These are phyloP conservation scores for Anaspis maculata DNA, from an alignment of 2,888 invertebrate genomes.

Conservation along the genomic window DNA sequence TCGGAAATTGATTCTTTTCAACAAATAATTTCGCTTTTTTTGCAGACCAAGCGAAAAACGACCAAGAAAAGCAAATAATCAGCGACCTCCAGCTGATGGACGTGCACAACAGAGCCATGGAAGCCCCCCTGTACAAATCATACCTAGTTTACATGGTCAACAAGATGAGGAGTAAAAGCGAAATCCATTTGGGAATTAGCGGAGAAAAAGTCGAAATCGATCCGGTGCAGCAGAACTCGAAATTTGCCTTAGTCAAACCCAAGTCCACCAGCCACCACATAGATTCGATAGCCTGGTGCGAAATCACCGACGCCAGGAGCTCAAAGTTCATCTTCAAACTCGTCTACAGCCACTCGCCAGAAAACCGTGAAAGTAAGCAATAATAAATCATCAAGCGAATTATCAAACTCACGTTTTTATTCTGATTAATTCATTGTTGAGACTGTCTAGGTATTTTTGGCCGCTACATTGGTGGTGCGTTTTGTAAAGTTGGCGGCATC, in stretches of 20 bases:
- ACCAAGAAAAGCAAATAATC: slow-evolving; percentile 38
- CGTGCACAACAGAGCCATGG: slow-evolving; percentile 69
- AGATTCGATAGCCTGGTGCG: slow-evolving; percentile 81
- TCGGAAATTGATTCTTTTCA: no score
- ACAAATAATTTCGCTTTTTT: no score
- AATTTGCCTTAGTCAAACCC: slow-evolving; percentile 50
- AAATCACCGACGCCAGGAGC: slow-evolving; percentile 67
- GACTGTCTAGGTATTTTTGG: slow-evolving; percentile 3
- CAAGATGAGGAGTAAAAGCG: slow-evolving; percentile 72
- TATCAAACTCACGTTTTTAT: slow-evolving; percentile 1
- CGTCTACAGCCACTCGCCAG: slow-evolving; percentile 47
- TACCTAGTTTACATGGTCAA: slow-evolving; percentile 70
- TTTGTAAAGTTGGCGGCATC: no score
- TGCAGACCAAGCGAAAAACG: slow-evolving; percentile 23
- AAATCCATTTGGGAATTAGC: slow-evolving; percentile 80
- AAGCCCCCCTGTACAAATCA: slow-evolving; percentile 80
- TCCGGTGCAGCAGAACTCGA: slow-evolving; percentile 61
- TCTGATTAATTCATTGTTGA: slow-evolving; percentile 3
- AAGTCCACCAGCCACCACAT: slow-evolving; percentile 80
- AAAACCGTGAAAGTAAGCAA: slow-evolving; percentile 3
- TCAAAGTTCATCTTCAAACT: slow-evolving; percentile 66
- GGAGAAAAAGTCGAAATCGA: slow-evolving; percentile 89
- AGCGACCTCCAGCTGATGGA: slow-evolving; percentile 58
- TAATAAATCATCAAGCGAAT: no score
- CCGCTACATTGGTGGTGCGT: slow-evolving; percentile 28